Percentiles rank a stretch among this genome's conserved stretches.
These are phyloP conservation scores for Leucosticte australis DNA, from an alignment of 2,113 vertebrate genomes.

Conservation along the genomic window DNA sequence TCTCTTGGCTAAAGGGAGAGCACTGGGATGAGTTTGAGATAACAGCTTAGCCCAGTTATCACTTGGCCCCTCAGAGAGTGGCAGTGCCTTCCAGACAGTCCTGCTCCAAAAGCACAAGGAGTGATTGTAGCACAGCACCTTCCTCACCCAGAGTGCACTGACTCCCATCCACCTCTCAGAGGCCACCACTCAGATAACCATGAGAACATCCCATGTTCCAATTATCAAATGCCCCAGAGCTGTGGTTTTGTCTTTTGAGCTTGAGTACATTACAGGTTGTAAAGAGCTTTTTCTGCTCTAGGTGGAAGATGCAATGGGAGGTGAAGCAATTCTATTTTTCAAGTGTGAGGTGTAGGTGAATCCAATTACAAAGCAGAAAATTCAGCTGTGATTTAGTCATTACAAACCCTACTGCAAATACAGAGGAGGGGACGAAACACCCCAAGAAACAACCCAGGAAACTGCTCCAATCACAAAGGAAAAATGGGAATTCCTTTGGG, in stretches of 20 bases:
- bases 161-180: background rate
- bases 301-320: background rate
- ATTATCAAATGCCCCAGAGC: background rate
- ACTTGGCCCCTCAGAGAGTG: background rate
- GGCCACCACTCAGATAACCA: background rate
- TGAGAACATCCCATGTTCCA: background rate
- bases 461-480: background rate
- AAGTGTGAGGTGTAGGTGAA: background rate
- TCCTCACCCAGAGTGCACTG: background rate
- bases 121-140: background rate
- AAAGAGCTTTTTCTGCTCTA: background rate
- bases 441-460: background rate
- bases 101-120: background rate
- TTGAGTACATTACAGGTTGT: background rate
- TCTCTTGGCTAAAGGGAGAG: background rate
- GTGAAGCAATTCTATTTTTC: background rate
- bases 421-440: background rate
- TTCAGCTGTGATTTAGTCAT: background rate
- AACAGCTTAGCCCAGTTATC: background rate
- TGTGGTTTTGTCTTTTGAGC: background rate
- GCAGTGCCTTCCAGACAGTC: background rate
- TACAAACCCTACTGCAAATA: background rate
- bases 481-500: background rate
- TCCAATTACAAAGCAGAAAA: background rate
- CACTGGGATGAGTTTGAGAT: rapidly evolving